Evolutionary conservation across 2,797 vertebrate genomes (phyloP).

Genomic region (Acropternis orthonyx): DNA sequence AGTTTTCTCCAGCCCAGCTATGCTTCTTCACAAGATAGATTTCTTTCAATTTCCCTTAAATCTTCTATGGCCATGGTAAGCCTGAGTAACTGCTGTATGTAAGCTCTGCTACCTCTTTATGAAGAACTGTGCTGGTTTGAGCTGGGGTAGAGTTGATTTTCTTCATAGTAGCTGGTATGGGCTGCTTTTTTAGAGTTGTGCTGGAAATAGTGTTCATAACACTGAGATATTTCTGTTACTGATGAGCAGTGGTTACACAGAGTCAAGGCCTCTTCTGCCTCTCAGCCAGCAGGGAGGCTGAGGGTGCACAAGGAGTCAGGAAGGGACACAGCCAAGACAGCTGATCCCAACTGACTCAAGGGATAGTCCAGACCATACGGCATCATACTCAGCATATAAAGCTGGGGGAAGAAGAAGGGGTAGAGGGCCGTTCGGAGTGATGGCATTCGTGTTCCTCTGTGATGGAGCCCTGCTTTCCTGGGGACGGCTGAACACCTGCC

Average conservation of each 20-base stretch:
- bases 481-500: background rate
- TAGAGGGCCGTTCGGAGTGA: background rate
- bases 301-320: background rate
- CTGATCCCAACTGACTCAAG: background rate
- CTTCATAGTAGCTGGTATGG: background rate
- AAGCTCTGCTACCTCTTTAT: background rate
- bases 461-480: background rate
- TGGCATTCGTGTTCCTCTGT: fast-evolving
- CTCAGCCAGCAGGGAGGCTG: background rate
- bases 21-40: background rate
- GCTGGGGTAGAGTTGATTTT: background rate
- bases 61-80: background rate
- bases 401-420: background rate
- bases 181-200: background rate
- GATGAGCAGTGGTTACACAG: background rate
- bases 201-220: background rate
- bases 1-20: background rate
- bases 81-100: background rate
- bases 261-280: background rate
- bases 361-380: background rate
- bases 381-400: background rate
- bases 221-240: background rate
- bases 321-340: background rate
- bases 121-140: background rate
- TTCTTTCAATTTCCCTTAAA: background rate